Conservation (phyloP, 2,113 vertebrate genomes). For the Astur gentilis region DNA sequence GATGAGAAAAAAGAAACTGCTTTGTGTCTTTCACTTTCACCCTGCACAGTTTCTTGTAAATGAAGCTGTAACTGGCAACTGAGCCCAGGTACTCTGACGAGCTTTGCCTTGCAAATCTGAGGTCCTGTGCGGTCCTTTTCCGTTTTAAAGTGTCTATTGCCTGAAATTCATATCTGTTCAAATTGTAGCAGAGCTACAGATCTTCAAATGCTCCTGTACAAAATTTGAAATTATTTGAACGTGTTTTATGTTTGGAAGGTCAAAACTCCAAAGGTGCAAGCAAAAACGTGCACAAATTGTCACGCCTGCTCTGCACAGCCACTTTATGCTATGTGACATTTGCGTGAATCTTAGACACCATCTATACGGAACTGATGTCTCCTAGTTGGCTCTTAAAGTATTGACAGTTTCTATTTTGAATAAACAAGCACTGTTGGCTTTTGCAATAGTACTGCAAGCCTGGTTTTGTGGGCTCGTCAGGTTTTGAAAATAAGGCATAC, state of each 20-base stretch:
- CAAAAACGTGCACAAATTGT: not conserved
- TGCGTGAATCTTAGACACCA: not conserved
- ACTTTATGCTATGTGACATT: not conserved
- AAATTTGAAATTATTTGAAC: not conserved
- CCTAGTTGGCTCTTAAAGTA: not conserved
- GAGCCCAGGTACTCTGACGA: not conserved
- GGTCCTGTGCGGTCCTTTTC: not conserved
- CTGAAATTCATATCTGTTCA: not conserved
- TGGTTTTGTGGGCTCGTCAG: not conserved
- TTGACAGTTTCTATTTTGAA: constrained; percentile 14
- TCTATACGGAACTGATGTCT: not conserved
- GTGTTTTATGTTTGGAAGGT: not conserved
- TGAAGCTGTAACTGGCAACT: constrained; percentile 1
- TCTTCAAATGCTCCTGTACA: not conserved
- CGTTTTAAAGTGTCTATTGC: not conserved
- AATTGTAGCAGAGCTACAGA: not conserved
- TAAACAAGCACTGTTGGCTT: not conserved
- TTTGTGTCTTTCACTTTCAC: constrained; percentile 52
- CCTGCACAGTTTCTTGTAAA: constrained; percentile 31
- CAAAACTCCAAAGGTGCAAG: not conserved
- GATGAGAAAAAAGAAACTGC: not conserved
- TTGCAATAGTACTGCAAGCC: not conserved
- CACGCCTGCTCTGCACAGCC: not conserved
- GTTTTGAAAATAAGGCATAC: not conserved
- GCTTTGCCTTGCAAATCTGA: constrained; percentile 15